Conservation (phyloP, 2,888 invertebrate species). For the Oasisia sp. region DNA sequence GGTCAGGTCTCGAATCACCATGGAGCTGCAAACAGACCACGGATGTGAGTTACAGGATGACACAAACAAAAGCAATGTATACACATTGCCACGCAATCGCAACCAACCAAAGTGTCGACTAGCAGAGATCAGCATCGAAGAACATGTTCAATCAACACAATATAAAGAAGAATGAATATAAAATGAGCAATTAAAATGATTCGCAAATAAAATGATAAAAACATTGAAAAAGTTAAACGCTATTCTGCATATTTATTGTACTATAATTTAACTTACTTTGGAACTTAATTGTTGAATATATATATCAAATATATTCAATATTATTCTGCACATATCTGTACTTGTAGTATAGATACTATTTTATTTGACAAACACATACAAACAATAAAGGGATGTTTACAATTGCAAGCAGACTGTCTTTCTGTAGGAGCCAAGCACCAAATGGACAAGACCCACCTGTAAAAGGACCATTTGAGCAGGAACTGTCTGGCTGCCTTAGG, state of each 20-base stretch:
- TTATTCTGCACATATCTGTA: too few relatives aligned
- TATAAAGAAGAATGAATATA: too few relatives aligned
- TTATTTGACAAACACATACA: background rate
- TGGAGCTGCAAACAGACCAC: conserved; percentile 75
- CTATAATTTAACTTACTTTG: too few relatives aligned
- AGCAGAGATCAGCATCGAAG: too few relatives aligned
- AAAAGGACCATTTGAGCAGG: conserved; percentile 98
- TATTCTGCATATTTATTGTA: background rate
- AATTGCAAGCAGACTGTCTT: background rate
- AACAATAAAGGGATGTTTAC: background rate
- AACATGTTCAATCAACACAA: too few relatives aligned
- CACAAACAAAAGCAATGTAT: background rate
- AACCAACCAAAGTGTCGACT: too few relatives aligned
- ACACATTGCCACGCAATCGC: background rate
- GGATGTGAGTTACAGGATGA: background rate
- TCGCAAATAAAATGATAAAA: background rate
- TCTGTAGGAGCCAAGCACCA: background rate
- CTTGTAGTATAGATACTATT: background rate
- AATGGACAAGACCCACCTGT: conserved; percentile 73
- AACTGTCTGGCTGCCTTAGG: conserved; percentile 77
- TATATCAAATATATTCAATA: too few relatives aligned
- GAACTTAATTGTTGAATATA: too few relatives aligned
- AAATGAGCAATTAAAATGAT: background rate
- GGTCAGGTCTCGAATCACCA: conserved; percentile 97
- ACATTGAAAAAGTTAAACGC: background rate